Base-by-base conservation (phyloP, 2,888 invertebrate genomes). In the Nemotelus nigrinus region DNA sequence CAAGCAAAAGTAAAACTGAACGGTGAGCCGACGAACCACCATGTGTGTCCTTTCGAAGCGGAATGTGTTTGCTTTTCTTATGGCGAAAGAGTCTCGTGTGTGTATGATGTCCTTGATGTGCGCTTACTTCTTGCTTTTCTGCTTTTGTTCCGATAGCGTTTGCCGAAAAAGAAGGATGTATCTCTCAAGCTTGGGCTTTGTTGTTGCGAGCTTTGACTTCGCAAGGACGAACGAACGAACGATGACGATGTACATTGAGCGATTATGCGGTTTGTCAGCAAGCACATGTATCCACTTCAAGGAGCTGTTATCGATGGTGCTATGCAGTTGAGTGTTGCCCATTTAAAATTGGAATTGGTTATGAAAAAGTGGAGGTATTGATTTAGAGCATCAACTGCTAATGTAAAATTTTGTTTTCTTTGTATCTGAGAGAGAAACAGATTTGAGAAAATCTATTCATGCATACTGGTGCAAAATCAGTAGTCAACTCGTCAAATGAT, bases 81-180 rank as follows among this genome's bases (percentile, higher is more conserved):
- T 63, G 43, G 63, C 63, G 25, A 63, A 63, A 41, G 63, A 63
- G 63, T n/a, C 43, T 41, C 63, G 74, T 76, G 75, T 44, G 67
- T 76, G 76, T 74, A 63, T 76, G 70, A 68, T 77, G 60, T 65
- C 79, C 77, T 77, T 79, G 58, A 58, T 48, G 65, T 57, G 50
- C 68, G 60, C 72, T 57, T 68, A 45, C 67, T 68, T 68, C 47
- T 68, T 39, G 68, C 41, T 2, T 39, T 53, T 68, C 48, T 50
- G 8, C 53, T 47, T 39, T 64, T 39, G 64, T 75, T 68, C 43
- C 50, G 58, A 75, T 53, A 60, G 57, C 75, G 58, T 45, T 71
- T 45, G 55, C 53, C 57, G 64, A 63, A 45, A 76, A 63, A 25
- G 25, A 25, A 25, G 25, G 58, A 48, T 55, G 60, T 47, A 76